These are phyloP conservation scores for Hyperoodon ampullatus DNA, from an alignment of 2,113 vertebrate genomes.

Conservation along the genomic window DNA sequence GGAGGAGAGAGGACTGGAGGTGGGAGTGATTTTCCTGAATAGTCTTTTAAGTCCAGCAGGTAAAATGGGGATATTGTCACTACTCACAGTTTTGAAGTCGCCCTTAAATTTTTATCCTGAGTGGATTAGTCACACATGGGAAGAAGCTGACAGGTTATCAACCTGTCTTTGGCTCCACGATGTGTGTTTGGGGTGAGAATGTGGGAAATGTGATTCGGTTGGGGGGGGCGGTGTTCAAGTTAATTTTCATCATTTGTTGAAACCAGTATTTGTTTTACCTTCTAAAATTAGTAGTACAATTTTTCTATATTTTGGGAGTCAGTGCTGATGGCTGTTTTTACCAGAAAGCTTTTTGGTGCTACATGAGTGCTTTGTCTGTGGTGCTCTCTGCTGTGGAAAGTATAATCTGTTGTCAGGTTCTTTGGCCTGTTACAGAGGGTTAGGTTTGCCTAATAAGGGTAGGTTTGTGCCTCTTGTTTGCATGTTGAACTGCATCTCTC, in stretches of 20 bases:
- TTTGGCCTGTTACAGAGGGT: not conserved
- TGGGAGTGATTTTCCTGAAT: conserved; percentile 67
- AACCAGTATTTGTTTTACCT: not conserved
- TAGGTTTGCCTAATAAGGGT: not conserved
- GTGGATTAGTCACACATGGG: not conserved
- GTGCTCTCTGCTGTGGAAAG: not conserved
- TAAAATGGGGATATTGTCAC: not conserved
- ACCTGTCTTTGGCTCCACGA: not conserved
- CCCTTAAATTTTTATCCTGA: not conserved
- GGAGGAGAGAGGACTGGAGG: conserved; percentile 96
- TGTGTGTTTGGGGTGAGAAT: not conserved
- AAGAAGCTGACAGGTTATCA: not conserved
- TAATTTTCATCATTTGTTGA: not conserved
- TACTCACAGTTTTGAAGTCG: not conserved
- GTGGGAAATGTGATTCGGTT: not conserved
- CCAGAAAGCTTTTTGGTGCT: not conserved
- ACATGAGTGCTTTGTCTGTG: not conserved
- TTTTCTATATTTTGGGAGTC: conserved; percentile 7
- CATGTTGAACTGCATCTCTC: not conserved
- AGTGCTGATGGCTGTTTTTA: not conserved
- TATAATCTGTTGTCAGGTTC: not conserved
- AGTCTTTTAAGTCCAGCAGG: not conserved
- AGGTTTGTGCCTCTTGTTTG: not conserved
- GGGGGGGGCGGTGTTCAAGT: not conserved
- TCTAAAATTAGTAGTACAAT: not conserved